A percentile compares a stretch with the other conserved stretches of the same genome.
phyloP scores from a whole-genome alignment of 2,797 vertebrate species.

The Aulostomus chinensis region DNA sequence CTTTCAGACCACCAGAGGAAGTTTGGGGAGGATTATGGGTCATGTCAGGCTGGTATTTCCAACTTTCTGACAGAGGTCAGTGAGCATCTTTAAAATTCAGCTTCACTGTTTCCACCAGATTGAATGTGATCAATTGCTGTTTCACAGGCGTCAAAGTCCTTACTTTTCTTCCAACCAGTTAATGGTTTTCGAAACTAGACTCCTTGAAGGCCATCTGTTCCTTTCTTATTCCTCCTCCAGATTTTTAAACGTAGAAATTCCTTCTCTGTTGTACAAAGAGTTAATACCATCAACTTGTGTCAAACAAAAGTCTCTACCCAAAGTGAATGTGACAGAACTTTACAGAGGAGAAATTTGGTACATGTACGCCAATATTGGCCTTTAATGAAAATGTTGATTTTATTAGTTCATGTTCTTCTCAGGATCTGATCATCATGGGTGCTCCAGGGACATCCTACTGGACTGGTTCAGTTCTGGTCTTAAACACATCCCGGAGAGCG shows the following conservation, averaged over 20 bases:
- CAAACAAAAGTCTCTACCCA: background rate
- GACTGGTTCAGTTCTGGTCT: slow-evolving; percentile 93
- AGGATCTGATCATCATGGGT: slow-evolving; percentile 96
- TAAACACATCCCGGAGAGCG: slow-evolving; percentile 80
- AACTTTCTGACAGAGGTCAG: slow-evolving; percentile 68
- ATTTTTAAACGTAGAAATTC: background rate
- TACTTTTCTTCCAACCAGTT: background rate
- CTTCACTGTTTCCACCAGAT: background rate
- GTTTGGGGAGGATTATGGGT: slow-evolving; percentile 86
- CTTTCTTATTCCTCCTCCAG: background rate
- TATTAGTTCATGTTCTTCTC: background rate
- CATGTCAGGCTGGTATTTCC: slow-evolving; percentile 93
- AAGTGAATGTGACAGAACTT: too few species aligned
- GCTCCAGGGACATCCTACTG: slow-evolving; percentile 93
- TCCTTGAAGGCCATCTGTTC: background rate
- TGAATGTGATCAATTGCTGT: background rate
- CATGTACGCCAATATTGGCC: too few species aligned
- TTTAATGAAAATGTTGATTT: too few species aligned
- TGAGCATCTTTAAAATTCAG: background rate
- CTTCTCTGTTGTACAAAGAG: background rate
- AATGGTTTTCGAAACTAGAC: background rate
- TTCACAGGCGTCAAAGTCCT: too few species aligned
- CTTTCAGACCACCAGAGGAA: slow-evolving; percentile 82
- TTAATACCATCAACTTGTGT: background rate
- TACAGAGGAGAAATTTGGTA: too few species aligned